Conservation (phyloP, 1,140 invertebrate species). For the Pseudomyrmex cubaensis region DNA sequence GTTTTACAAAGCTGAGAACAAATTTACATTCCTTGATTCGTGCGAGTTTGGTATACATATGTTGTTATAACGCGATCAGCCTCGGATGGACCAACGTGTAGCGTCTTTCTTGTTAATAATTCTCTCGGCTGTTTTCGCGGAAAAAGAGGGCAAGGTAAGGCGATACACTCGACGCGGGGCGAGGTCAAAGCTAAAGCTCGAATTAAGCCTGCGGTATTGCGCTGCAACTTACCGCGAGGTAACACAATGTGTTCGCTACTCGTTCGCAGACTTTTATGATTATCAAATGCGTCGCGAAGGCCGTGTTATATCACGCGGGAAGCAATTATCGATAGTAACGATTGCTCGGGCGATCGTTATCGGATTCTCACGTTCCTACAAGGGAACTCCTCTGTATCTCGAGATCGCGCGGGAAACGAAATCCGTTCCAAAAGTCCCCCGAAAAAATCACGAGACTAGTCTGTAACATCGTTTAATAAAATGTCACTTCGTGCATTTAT, state of each 20-base stretch:
- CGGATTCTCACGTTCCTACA: not conserved
- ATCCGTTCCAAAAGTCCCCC: too few species aligned
- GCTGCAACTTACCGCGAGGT: not conserved
- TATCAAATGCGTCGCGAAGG: not conserved
- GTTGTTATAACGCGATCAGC: constrained; percentile 14
- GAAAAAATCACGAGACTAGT: too few species aligned
- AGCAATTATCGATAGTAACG: constrained; percentile 16
- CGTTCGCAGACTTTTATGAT: not conserved
- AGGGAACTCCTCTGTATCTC: too few species aligned
- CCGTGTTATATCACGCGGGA: not conserved
- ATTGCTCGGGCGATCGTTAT: not conserved
- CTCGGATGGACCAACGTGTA: not conserved
- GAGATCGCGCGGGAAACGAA: too few species aligned
- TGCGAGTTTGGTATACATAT: not conserved
- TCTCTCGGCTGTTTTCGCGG: not conserved
- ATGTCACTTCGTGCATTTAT: not conserved
- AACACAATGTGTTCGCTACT: not conserved
- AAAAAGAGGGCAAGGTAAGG: constrained; percentile 63
- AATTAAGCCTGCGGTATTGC: constrained; percentile 20
- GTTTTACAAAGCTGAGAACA: not conserved
- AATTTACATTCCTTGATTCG: not conserved
- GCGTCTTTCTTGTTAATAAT: not conserved
- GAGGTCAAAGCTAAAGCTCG: constrained; percentile 36
- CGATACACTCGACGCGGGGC: constrained; percentile 19
- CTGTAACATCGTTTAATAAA: too few species aligned